Evolutionary conservation across 2,113 vertebrate genomes (phyloP), one percentile per base, ranked within the genome.

Genomic region (Gopherus flavomarginatus): DNA sequence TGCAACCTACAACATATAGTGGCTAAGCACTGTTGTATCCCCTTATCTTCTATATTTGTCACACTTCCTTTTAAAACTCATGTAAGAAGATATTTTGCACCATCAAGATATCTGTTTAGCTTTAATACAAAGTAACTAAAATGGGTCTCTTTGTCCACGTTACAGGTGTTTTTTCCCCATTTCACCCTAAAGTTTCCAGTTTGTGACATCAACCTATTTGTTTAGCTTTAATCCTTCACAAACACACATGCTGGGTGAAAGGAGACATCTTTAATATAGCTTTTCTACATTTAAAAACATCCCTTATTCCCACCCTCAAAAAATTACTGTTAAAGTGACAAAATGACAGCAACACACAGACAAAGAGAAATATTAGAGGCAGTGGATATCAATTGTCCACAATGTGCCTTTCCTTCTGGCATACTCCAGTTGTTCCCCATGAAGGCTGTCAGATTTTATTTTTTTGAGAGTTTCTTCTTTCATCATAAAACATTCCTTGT

Each of bases 401-500:
- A 88, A 72, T 8, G 75, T 94, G 95, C 90, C 91, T 96, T 92
- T 91, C n/a, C 31, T 92, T 87, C 92, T 92, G 91, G 29, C 84
- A 50, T 90, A 88, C 93, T 82, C 91, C 89, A 87, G 87, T 75
- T 97, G 93, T 95, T 98, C 50, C 85, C 93, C n/a, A 65, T 92
- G 83, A 93, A 97, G 77, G 86, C 53, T 85, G 87, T 50, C 65
- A 62, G 53, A 59, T 29, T 94, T 89, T 92, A 88, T 53, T 42
- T 85, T 56, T 93, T 87, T 85, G 93, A 95, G 93, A 89, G 92
- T 94, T 93, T 97, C 97, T 96, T 93, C 81, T 97, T 97, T 97
- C 94, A 94, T 88, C 92, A 95, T 98, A 98, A 98, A 99, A 98
- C 91, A 90, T 98, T 98, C 97, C 98, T 99, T 98, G 98, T 98